Conservation (phyloP, 2,888 invertebrate species). For the Flexamia atlantica region DNA sequence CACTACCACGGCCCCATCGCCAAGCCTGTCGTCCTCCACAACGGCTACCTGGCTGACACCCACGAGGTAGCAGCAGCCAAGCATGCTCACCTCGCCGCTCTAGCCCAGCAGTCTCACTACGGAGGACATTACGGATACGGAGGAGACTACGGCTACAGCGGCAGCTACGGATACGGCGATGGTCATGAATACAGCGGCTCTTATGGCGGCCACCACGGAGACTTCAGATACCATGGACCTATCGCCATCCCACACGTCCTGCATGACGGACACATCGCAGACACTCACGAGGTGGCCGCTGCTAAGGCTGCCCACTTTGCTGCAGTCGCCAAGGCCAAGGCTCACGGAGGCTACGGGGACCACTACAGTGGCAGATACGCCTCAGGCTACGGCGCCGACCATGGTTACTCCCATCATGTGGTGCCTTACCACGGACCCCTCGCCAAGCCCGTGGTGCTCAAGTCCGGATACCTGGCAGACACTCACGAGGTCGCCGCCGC, state of each 20-base stretch:
- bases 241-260: slow-evolving; percentile 45
- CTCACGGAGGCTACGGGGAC: slow-evolving; percentile 36
- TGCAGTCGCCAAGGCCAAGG: slow-evolving; percentile 48
- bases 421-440: slow-evolving; percentile 47
- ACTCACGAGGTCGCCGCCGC: slow-evolving; percentile 45
- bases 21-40: slow-evolving; percentile 26
- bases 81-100: slow-evolving; percentile 20
- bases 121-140: slow-evolving; percentile 29
- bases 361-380: slow-evolving; percentile 49
- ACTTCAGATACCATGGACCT: slow-evolving; percentile 40
- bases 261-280: slow-evolving; percentile 54
- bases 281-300: slow-evolving; percentile 50
- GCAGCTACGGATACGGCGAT: slow-evolving; percentile 26
- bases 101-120: slow-evolving; percentile 24
- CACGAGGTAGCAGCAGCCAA: slow-evolving; percentile 47
- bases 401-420: slow-evolving; percentile 44
- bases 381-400: slow-evolving; percentile 28
- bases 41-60: slow-evolving; percentile 47
- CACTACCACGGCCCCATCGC: slow-evolving; percentile 25
- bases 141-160: slow-evolving; percentile 34
- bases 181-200: slow-evolving; percentile 34
- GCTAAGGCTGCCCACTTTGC: slow-evolving; percentile 48
- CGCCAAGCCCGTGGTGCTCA: slow-evolving; percentile 54
- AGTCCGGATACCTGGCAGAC: slow-evolving; percentile 49
- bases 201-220: slow-evolving; percentile 18